A percentile compares a stretch with the other conserved stretches of the same genome.
Evolutionary conservation across 2,797 vertebrate genomes (phyloP).

Genomic region (Eurystomus glaucurus): DNA sequence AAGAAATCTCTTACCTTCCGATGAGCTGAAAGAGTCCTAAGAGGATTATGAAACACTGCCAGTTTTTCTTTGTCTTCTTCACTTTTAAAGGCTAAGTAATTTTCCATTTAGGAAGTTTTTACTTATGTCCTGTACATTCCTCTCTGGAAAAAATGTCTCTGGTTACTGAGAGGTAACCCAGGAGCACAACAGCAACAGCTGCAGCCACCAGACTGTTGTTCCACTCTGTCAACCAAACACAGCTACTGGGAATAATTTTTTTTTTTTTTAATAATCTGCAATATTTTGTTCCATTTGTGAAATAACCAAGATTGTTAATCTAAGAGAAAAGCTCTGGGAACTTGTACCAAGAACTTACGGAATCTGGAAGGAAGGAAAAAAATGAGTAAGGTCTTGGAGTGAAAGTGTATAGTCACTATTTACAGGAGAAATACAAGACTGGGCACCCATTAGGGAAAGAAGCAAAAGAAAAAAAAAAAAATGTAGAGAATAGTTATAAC

Average conservation of each 20-base stretch:
- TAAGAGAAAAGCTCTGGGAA: constrained; percentile 1
- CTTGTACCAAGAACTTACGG: background rate
- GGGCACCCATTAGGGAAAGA: background rate
- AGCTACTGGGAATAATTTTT: background rate
- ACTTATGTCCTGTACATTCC: background rate
- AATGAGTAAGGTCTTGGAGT: background rate
- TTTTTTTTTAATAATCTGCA: background rate
- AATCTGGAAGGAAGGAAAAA: background rate
- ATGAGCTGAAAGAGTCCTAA: background rate
- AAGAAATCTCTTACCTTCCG: constrained; percentile 25
- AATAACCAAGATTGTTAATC: background rate
- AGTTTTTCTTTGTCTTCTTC: background rate
- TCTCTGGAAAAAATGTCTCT: background rate
- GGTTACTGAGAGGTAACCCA: background rate
- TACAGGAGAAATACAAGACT: background rate
- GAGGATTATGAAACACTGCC: constrained; percentile 33
- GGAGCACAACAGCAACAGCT: background rate
- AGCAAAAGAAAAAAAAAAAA: too few species aligned
- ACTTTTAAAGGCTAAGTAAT: constrained; percentile 39
- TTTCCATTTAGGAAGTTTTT: constrained; percentile 26
- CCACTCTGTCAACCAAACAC: background rate
- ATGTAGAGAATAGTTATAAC: background rate
- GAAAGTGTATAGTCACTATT: background rate
- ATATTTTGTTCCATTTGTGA: background rate
- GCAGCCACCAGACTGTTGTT: background rate